A percentile compares a stretch with the other conserved stretches of the same genome.
Evolutionary conservation across 2,797 vertebrate species (phyloP).

Genomic region (Amniataba percoides): DNA sequence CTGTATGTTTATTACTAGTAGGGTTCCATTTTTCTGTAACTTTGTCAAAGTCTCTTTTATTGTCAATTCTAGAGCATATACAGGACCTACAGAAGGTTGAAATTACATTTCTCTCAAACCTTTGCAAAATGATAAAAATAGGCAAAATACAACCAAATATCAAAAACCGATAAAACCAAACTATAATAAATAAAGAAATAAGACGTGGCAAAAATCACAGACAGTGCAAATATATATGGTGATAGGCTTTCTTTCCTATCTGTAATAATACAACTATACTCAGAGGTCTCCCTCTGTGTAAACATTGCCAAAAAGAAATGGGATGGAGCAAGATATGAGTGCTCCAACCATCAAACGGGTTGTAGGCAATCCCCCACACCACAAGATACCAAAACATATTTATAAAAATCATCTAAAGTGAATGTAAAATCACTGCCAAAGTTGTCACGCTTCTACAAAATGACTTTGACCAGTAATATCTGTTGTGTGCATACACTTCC

Average conservation of each 20-base stretch:
- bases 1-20: neutral
- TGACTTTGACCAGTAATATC: neutral
- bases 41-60: neutral
- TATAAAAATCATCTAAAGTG: neutral
- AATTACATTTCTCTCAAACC: too few species aligned
- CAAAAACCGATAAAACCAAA: too few species aligned
- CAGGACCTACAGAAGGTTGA: too few species aligned
- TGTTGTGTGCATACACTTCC: neutral
- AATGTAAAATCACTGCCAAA: neutral
- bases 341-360: neutral
- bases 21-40: neutral
- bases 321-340: neutral
- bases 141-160: too few species aligned
- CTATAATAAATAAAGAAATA: too few species aligned
- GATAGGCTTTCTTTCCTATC: neutral
- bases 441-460: neutral
- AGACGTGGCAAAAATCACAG: too few species aligned
- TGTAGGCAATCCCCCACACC: neutral
- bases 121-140: too few species aligned
- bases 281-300: neutral
- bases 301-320: neutral
- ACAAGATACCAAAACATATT: neutral
- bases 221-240: too few species aligned
- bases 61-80: too few species aligned
- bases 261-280: neutral